Evolutionary conservation across 2,888 invertebrate genomes (phyloP).

Genomic region (Thera obeliscata): DNA sequence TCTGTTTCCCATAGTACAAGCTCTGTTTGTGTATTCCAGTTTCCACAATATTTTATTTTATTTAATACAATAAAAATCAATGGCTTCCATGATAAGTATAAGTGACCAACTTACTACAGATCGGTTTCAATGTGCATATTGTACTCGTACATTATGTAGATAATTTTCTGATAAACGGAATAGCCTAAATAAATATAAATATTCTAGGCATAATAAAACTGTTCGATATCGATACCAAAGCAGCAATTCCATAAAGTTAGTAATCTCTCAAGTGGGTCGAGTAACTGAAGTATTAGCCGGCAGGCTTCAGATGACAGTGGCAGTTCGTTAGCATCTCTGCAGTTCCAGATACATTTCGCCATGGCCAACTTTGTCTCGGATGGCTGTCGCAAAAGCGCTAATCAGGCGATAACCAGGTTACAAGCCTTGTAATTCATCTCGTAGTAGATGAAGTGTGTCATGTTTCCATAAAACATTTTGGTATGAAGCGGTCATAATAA

Average conservation of each 20-base stretch:
- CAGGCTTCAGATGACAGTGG: slow-evolving; percentile 19
- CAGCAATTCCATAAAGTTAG: slow-evolving; percentile 19
- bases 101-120: no score
- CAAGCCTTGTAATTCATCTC: slow-evolving; percentile 5
- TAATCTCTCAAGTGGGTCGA: slow-evolving; percentile 38
- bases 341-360: slow-evolving; percentile 22
- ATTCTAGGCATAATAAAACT: no score
- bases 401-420: slow-evolving; percentile 45
- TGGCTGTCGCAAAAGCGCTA: slow-evolving; percentile 48
- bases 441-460: slow-evolving; percentile 2
- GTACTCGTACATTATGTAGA: no score
- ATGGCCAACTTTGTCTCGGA: slow-evolving; percentile 25
- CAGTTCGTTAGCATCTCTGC: slow-evolving; percentile 9
- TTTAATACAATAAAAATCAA: no score
- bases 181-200: no score
- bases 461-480: neutral
- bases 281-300: slow-evolving; percentile 41
- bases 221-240: no score
- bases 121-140: no score
- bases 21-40: no score
- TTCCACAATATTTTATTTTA: no score
- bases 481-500: neutral
- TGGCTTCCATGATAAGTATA: no score
- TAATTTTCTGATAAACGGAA: no score
- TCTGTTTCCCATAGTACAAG: no score